phyloP scores from a whole-genome alignment of 2,113 vertebrate genomes.

The Chionis minor region DNA sequence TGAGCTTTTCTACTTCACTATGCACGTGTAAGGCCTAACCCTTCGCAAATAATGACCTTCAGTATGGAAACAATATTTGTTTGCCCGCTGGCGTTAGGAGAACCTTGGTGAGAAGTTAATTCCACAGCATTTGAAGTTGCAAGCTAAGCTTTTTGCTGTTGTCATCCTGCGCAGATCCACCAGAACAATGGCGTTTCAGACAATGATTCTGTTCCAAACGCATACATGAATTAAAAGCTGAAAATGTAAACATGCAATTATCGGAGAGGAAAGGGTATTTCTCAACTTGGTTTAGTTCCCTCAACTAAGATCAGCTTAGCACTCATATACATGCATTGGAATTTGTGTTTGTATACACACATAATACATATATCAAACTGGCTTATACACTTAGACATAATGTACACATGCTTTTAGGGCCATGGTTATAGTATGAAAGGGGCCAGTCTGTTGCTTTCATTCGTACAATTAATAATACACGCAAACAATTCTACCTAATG shows the following conservation, averaged over 20 bases:
- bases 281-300: background rate
- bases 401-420: background rate
- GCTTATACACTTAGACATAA: background rate
- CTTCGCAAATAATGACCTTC: background rate
- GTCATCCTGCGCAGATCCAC: background rate
- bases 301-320: background rate
- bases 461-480: background rate
- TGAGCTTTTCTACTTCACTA: background rate
- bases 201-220: background rate
- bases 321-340: background rate
- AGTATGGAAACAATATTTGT: background rate
- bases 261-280: background rate
- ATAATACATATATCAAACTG: background rate
- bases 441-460: fast-evolving
- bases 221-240: background rate
- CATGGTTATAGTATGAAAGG: background rate
- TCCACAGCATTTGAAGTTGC: background rate
- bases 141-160: background rate
- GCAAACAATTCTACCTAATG: background rate
- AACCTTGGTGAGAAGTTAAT: background rate
- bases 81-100: background rate
- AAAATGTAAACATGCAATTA: background rate
- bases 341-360: background rate
- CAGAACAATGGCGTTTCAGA: background rate
- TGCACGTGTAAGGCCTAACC: background rate